A percentile compares a stretch with the other conserved stretches of the same genome.
Evolutionary conservation across 2,113 vertebrate species (phyloP).

Genomic region (Smithornis capensis): DNA sequence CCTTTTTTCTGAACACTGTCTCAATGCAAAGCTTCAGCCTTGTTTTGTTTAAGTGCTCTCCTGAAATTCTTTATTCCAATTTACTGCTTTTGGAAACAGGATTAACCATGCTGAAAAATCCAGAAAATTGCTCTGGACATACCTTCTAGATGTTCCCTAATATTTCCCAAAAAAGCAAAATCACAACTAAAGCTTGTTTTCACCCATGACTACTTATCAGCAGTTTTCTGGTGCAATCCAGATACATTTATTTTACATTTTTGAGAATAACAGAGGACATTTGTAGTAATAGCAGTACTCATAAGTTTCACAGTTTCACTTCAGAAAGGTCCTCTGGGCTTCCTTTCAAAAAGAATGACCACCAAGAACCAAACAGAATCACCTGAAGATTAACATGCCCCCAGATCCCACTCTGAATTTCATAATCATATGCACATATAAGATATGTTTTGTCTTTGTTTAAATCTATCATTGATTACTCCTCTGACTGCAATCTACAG

Average conservation of each 20-base stretch:
- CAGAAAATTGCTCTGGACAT: not conserved
- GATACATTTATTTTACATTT: not conserved
- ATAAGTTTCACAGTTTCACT: not conserved
- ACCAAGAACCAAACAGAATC: not conserved
- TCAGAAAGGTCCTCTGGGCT: not conserved
- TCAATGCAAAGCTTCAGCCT: not conserved
- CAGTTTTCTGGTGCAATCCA: not conserved
- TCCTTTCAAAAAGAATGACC: not conserved
- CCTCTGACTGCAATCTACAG: not conserved
- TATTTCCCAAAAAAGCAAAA: not conserved
- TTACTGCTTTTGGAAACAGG: not conserved
- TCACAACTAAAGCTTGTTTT: not conserved
- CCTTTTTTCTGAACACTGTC: not conserved
- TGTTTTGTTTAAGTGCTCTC: not conserved
- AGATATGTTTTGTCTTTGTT: not conserved
- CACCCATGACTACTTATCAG: not conserved
- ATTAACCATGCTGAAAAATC: not conserved
- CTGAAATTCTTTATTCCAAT: not conserved
- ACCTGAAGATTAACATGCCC: no score
- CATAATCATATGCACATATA: not conserved
- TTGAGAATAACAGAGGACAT: not conserved
- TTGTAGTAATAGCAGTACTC: not conserved
- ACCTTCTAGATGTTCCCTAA: not conserved
- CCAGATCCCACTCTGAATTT: not conserved
- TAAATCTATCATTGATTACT: not conserved